Conservation (phyloP, 1,140 invertebrate genomes). For the Bombus breviceps region DNA sequence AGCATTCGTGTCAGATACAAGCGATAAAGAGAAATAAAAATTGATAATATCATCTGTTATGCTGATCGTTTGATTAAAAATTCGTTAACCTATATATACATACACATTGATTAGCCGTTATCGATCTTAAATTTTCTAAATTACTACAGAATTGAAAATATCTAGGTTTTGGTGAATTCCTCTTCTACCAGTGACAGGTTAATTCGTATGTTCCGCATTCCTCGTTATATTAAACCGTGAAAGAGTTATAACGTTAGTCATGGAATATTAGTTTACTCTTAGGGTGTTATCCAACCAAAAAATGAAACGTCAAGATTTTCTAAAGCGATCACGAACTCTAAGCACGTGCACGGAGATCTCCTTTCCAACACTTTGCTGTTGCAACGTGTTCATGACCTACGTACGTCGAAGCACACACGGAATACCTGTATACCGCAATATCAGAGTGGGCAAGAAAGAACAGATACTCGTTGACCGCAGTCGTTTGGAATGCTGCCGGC, state of each 20-base stretch:
- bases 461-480: slow-evolving; percentile 37
- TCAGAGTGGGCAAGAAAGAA: slow-evolving; percentile 39
- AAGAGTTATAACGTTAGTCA: no score
- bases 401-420: slow-evolving; percentile 35
- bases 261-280: no score
- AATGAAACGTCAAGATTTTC: background rate
- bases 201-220: no score
- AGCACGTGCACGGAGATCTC: slow-evolving; percentile 27
- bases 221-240: no score
- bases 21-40: background rate
- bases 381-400: slow-evolving; percentile 53
- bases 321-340: background rate
- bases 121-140: no score
- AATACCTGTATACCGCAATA: slow-evolving; percentile 6
- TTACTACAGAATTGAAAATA: background rate
- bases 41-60: background rate
- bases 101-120: no score
- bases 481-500: slow-evolving; percentile 36
- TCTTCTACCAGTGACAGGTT: no score
- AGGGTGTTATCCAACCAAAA: background rate
- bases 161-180: background rate
- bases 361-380: background rate
- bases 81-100: background rate
- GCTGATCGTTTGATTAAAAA: background rate
- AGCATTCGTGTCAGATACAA: background rate